phyloP scores from a whole-genome alignment of 2,113 vertebrate species.

The Callipepla californica region DNA sequence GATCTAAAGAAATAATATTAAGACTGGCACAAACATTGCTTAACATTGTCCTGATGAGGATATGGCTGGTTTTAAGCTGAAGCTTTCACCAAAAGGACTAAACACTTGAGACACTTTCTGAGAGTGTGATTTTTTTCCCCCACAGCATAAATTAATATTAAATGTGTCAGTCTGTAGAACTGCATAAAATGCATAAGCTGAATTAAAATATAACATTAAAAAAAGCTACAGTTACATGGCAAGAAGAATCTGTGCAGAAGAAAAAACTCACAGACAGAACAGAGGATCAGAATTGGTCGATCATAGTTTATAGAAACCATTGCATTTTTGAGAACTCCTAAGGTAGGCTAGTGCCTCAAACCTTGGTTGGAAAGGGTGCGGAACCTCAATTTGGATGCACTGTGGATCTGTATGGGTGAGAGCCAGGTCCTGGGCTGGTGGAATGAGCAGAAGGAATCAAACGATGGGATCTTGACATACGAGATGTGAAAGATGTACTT shows the following conservation, averaged over 20 bases:
- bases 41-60: background rate
- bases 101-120: background rate
- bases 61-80: background rate
- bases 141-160: background rate
- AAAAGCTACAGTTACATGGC: background rate
- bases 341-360: background rate
- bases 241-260: background rate
- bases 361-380: background rate
- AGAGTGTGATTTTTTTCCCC: background rate
- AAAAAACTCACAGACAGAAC: background rate
- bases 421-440: background rate
- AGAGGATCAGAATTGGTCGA: background rate
- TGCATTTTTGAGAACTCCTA: background rate
- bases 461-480: rapidly evolving
- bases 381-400: background rate
- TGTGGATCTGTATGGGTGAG: rapidly evolving
- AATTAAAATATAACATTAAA: background rate
- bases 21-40: background rate
- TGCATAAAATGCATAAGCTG: background rate
- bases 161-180: too few relatives aligned
- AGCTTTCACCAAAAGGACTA: background rate
- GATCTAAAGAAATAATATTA: background rate
- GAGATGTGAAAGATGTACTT: background rate
- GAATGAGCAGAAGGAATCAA: background rate
- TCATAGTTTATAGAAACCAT: background rate